These are phyloP conservation scores for Cettia cetti DNA, from an alignment of 2,113 vertebrate genomes.

Conservation along the genomic window DNA sequence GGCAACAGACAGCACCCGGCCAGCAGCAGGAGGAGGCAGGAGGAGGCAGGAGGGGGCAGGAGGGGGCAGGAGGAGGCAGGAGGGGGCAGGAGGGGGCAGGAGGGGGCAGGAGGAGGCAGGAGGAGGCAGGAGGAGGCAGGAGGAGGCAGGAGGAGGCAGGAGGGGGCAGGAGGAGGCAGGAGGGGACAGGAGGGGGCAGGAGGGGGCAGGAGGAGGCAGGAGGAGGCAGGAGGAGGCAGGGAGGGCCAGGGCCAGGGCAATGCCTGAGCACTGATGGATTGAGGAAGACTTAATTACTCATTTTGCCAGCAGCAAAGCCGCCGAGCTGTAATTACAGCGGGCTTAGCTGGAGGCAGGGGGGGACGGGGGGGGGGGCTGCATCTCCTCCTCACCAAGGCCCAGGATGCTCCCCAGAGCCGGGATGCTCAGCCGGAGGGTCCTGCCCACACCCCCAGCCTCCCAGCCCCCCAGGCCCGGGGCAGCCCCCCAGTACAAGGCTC, in stretches of 20 bases:
- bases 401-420: background rate
- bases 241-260: background rate
- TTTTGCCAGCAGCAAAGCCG: constrained; percentile 23
- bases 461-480: background rate
- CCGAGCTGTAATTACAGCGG: background rate
- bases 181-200: too few species aligned
- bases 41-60: too few species aligned
- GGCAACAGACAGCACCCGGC: background rate
- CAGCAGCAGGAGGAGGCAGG: background rate
- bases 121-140: background rate
- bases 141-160: too few species aligned
- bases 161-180: too few species aligned
- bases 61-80: too few species aligned
- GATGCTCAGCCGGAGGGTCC: background rate
- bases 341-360: background rate
- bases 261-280: background rate
- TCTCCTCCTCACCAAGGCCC: background rate
- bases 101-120: background rate
- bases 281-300: background rate
- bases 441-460: rapidly evolving
- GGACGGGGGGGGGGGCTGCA: too few species aligned
- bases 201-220: too few species aligned
- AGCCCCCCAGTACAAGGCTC: background rate
- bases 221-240: background rate
- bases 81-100: too few species aligned